Conservation (phyloP, 2,113 vertebrate species). For the Tor tambroides region DNA sequence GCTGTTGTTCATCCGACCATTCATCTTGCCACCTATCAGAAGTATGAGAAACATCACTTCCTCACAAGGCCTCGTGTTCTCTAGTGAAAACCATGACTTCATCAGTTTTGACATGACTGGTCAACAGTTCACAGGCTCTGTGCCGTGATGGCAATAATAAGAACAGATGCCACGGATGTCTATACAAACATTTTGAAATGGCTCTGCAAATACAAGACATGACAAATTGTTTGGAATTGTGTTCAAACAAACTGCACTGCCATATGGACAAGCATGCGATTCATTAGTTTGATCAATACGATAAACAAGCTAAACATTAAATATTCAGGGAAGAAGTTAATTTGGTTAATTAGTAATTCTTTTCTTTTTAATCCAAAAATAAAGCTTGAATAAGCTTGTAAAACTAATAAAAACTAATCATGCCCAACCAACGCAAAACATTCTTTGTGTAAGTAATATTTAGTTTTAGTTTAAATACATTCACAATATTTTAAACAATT, state of each 20-base stretch:
- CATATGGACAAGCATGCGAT: background rate
- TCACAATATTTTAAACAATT: background rate
- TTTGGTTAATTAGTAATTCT: background rate
- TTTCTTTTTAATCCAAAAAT: background rate
- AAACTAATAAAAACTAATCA: background rate
- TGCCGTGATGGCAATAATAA: background rate
- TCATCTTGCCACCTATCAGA: constrained; percentile 25
- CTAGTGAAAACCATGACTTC: constrained; percentile 37
- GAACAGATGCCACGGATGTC: constrained; percentile 32
- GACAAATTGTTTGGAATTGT: background rate
- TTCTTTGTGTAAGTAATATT: background rate
- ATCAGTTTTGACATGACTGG: constrained; percentile 33
- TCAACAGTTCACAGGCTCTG: constrained; percentile 43
- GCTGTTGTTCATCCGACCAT: constrained; percentile 36
- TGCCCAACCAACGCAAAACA: background rate
- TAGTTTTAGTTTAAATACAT: background rate
- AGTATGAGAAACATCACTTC: constrained; percentile 15
- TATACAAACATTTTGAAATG: constrained; percentile 20
- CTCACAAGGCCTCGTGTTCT: background rate
- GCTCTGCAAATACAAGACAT: background rate
- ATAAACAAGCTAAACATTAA: background rate
- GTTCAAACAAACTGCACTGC: background rate
- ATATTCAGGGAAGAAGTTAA: background rate
- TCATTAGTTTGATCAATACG: background rate
- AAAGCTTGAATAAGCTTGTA: background rate